Percentiles rank a stretch among this genome's conserved stretches.
Conservation (phyloP, 2,888 invertebrate genomes). For the Clanis bilineata region DNA sequence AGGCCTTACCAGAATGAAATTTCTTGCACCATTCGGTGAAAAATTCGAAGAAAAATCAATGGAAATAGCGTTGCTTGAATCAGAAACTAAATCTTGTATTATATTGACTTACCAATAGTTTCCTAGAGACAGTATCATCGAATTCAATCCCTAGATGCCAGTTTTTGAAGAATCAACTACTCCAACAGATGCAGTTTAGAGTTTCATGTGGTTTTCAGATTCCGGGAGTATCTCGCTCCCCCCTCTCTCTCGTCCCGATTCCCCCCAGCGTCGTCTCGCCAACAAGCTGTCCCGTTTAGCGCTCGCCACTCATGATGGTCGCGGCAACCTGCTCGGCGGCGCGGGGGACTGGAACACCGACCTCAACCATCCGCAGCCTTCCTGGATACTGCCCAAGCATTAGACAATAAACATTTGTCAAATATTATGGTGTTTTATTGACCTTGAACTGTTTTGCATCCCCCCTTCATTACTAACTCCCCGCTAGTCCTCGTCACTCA, state of each 20-base stretch:
- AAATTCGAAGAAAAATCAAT: no score
- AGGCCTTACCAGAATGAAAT: no score
- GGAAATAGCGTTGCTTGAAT: no score
- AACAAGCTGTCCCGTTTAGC: constrained; percentile 94
- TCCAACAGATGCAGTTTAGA: background rate
- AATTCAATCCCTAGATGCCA: no score
- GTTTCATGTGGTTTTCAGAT: constrained; percentile 43
- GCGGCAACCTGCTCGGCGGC: constrained; percentile 92
- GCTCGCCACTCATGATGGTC: constrained; percentile 94
- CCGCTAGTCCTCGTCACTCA: constrained; percentile 88
- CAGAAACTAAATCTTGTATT: no score
- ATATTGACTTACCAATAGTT: no score
- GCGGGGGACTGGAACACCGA: constrained; percentile 87
- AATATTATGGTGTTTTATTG: background rate
- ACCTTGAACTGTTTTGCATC: background rate
- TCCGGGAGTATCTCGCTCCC: constrained; percentile 75
- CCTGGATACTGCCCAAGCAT: constrained; percentile 72
- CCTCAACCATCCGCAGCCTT: constrained; percentile 57
- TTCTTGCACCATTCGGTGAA: no score
- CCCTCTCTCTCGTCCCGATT: constrained; percentile 73
- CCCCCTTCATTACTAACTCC: background rate
- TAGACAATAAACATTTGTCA: constrained; percentile 25
- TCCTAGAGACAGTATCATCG: no score
- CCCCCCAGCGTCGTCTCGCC: constrained; percentile 85
- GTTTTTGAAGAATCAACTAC: no score